phyloP scores from a whole-genome alignment of 2,888 invertebrate species.

The Pterostichus niger region DNA sequence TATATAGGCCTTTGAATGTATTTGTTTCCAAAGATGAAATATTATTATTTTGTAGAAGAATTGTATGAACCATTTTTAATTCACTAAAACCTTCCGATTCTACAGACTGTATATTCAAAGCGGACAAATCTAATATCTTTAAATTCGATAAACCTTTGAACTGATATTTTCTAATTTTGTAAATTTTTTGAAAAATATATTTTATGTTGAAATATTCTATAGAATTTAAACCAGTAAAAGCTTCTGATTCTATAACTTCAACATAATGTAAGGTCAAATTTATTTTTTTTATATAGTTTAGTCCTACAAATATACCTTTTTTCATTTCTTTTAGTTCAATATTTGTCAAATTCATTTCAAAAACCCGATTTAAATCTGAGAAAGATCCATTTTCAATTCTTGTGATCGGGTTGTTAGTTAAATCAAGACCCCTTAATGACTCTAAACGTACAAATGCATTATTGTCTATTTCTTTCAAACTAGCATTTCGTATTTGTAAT shows the following conservation, averaged over 20 bases:
- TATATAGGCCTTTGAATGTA: no score
- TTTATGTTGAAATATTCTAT: background rate
- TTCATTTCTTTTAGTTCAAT: background rate
- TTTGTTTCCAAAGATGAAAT: background rate
- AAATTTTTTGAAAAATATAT: no score
- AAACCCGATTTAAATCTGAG: background rate
- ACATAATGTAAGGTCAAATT: slow-evolving; percentile 4
- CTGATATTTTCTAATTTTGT: no score
- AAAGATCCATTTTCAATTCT: slow-evolving; percentile 42
- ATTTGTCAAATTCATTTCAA: slow-evolving; percentile 7
- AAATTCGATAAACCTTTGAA: no score
- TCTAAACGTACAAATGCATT: slow-evolving; percentile 25
- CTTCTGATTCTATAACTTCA: slow-evolving; percentile 35
- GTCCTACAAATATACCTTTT: background rate
- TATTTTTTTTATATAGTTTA: background rate
- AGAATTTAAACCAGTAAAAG: slow-evolving; percentile 16
- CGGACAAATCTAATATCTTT: no score
- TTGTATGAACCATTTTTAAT: background rate
- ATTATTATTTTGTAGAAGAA: slow-evolving; percentile 48
- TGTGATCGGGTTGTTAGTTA: slow-evolving; percentile 31
- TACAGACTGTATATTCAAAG: no score
- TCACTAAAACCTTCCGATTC: background rate
- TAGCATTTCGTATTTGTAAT: no score
- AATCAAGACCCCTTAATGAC: background rate
- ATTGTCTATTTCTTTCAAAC: background rate